Conservation (phyloP, 2,113 vertebrate genomes). For the Lontra canadensis region DNA sequence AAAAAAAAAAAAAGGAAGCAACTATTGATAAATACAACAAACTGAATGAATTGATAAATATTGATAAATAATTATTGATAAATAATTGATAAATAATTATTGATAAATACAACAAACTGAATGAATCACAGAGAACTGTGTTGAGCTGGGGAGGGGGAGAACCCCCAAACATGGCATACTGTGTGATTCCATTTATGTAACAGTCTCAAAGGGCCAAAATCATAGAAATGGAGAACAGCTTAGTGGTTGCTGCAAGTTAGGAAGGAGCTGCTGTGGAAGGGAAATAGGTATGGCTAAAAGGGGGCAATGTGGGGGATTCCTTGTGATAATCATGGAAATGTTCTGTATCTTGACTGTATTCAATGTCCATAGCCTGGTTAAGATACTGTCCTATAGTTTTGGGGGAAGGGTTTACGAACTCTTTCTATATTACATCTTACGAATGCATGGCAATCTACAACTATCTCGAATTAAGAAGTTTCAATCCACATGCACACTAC, state of each 20-base stretch:
- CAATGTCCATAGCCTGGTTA: not conserved
- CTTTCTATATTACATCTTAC: not conserved
- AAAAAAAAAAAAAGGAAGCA: not conserved
- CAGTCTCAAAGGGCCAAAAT: not conserved
- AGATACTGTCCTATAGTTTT: not conserved
- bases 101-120: not conserved
- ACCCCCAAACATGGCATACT: not conserved
- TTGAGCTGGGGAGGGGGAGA: not conserved
- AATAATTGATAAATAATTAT: too few relatives aligned
- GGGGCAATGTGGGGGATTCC: not conserved
- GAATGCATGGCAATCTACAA: not conserved
- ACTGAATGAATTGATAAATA: not conserved
- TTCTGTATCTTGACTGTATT: not conserved
- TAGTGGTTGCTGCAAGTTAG: not conserved
- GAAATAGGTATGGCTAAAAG: not conserved
- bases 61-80: too few relatives aligned
- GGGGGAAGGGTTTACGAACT: not conserved
- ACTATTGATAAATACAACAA: not conserved
- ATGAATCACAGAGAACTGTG: not conserved
- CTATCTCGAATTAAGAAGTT: not conserved
- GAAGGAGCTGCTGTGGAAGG: not conserved
- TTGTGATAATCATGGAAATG: not conserved
- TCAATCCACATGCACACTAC: not conserved
- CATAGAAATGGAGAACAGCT: not conserved
- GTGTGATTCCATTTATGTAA: not conserved